Conservation (phyloP, 1,140 invertebrate species). For the Cherax destructor region DNA sequence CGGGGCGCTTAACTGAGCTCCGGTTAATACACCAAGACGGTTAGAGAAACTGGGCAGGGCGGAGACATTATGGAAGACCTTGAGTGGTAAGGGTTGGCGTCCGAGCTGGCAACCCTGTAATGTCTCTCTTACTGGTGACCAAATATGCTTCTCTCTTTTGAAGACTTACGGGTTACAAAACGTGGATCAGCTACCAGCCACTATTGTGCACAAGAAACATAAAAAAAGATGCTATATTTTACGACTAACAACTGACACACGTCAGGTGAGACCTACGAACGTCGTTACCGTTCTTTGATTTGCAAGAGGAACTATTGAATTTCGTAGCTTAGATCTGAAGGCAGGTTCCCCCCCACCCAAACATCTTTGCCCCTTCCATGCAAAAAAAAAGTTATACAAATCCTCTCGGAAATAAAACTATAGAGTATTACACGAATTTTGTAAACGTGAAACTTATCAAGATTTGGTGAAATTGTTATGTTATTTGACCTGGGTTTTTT, state of each 20-base stretch:
- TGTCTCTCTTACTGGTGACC: conserved; percentile 61
- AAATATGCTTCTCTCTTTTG: conserved; percentile 44
- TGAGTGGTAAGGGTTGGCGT: neutral
- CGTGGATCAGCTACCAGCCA: conserved; percentile 35
- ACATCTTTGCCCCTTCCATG: too few species aligned
- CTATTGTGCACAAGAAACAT: conserved; percentile 43
- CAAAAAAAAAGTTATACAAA: too few species aligned
- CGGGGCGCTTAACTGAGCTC: neutral
- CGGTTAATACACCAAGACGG: neutral
- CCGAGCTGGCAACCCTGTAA: conserved; percentile 44
- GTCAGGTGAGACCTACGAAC: neutral
- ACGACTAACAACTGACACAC: neutral
- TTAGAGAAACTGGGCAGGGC: neutral
- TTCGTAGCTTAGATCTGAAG: too few species aligned
- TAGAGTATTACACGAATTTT: too few species aligned
- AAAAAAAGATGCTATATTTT: conserved; percentile 50
- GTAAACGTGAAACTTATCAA: too few species aligned
- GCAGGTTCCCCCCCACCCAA: too few species aligned
- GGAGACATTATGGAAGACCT: neutral
- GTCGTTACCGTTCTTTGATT: too few species aligned
- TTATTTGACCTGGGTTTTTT: too few species aligned
- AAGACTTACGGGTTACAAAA: conserved; percentile 52
- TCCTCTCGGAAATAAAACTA: too few species aligned
- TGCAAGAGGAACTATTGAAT: too few species aligned
- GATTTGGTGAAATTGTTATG: too few species aligned